These are phyloP conservation scores for Seira musarum DNA, from an alignment of 2,888 invertebrate genomes.

Conservation along the genomic window DNA sequence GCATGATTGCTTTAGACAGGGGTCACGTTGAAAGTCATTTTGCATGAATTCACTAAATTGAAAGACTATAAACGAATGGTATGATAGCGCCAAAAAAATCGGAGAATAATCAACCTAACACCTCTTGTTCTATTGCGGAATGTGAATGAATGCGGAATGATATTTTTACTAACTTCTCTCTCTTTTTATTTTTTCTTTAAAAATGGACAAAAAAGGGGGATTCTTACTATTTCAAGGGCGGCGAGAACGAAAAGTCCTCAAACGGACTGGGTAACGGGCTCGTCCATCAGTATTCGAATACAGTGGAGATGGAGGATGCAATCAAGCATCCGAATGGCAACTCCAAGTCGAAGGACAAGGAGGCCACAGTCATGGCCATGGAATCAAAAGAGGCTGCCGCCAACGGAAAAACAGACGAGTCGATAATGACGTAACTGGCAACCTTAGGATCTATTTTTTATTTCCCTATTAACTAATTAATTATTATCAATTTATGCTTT, in stretches of 20 bases:
- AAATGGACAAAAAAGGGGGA: constrained; percentile 49
- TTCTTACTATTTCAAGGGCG: constrained; percentile 64
- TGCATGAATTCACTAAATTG: too few species aligned
- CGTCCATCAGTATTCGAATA: constrained; percentile 64
- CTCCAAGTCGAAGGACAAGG: constrained; percentile 59
- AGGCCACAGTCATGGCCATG: constrained; percentile 33
- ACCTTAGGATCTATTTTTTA: constrained; percentile 3
- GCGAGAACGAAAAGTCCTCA: constrained; percentile 65
- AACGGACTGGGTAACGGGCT: constrained; percentile 65
- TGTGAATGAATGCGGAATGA: constrained; percentile 9
- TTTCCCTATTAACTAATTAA: background rate
- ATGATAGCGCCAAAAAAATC: too few species aligned
- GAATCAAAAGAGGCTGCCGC: constrained; percentile 52
- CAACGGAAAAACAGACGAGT: constrained; percentile 60
- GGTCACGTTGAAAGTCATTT: too few species aligned
- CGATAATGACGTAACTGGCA: constrained; percentile 57
- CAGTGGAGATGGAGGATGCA: constrained; percentile 68
- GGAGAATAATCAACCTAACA: background rate
- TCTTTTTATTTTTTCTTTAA: constrained; percentile 9
- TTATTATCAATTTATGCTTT: background rate
- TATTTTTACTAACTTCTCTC: constrained; percentile 33
- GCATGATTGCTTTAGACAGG: too few species aligned
- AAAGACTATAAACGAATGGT: too few species aligned
- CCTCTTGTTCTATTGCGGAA: background rate
- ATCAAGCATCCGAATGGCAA: constrained; percentile 66